phyloP scores from a whole-genome alignment of 2,797 vertebrate genomes.

The Poeciliopsis paucimaculata region DNA sequence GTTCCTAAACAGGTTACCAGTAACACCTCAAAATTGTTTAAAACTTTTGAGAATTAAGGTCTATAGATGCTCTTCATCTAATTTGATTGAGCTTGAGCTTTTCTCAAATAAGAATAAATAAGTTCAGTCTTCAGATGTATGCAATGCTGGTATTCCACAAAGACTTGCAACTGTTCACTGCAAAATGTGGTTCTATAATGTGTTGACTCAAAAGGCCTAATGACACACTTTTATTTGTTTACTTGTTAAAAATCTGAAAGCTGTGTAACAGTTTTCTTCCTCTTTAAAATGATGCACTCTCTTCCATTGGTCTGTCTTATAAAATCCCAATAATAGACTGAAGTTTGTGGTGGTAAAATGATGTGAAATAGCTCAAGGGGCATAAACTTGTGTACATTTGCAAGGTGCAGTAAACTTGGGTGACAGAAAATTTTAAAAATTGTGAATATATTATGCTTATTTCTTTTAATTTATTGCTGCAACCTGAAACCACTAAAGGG shows the following conservation, averaged over 20 bases:
- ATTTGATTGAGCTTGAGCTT: background rate
- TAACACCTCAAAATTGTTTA: background rate
- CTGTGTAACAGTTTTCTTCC: background rate
- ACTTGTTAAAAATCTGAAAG: background rate
- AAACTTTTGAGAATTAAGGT: background rate
- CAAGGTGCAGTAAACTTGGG: background rate
- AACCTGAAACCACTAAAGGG: slow-evolving; percentile 1
- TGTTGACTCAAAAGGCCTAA: background rate
- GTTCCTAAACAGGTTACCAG: background rate
- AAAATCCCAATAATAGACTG: background rate
- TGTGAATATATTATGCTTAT: background rate
- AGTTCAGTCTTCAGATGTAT: background rate
- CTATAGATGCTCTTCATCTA: background rate
- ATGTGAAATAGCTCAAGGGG: background rate
- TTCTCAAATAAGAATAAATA: background rate
- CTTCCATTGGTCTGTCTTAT: background rate
- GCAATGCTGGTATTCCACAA: background rate
- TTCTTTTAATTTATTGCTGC: background rate
- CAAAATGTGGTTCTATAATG: background rate
- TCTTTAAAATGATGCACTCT: background rate
- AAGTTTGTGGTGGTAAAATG: background rate
- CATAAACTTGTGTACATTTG: background rate
- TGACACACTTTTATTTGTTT: background rate
- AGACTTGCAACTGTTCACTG: background rate
- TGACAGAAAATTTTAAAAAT: background rate